Base-by-base conservation (phyloP, 2,113 vertebrate genomes). In the Dasypus novemcinctus region DNA sequence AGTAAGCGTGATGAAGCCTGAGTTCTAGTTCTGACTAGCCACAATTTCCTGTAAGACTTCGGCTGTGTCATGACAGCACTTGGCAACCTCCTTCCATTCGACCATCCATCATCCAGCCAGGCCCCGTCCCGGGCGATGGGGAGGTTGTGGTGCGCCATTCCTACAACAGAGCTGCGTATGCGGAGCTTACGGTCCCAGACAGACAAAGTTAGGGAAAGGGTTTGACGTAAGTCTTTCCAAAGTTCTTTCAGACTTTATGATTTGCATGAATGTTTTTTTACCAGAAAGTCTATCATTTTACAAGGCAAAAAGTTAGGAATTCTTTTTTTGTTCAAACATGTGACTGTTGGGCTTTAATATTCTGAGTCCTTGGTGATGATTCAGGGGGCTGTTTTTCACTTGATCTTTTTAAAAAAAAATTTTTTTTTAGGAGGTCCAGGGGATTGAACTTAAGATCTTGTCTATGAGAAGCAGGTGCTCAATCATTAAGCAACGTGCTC, bases 101-200 rank as follows among this genome's bases (percentile, higher is more conserved):
- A 8, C 61, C n/a, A 21, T n/a, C 31, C 88, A 64, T 59, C 17
- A 27, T 36, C 41, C n/a, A 29, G 8, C 29, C 21, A 69, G 86
- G n/a, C 12, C 21, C 43, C 4, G 12, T 36, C 72, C 36, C 43
- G 38, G n/a, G 20, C 29, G 21, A 15, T 41, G 38, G 43, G 10
- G 7, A 43, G 8, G n/a, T 0, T 11, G 6, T 1, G 10, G 27
- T 21, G 33, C 36, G 13, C 23, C 11, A 66, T 21, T 13, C 0
- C 8, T 25, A 31, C 13, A 36, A 2, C 2, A 12, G 5, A n/a
- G 59, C 1, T 21, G 10, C 59, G 21, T 29, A 61, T 33, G 7
- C 1, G 9, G 59, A 21, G 4, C 15, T 76, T 41, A 17, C 18
- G 5, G 25, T 90, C 83, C 4, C 27, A 29, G 54, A 31, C 20